A percentile compares a stretch with the other conserved stretches of the same genome.
Evolutionary conservation across 1,140 invertebrate species (phyloP).

Genomic region (Conus betulinus): DNA sequence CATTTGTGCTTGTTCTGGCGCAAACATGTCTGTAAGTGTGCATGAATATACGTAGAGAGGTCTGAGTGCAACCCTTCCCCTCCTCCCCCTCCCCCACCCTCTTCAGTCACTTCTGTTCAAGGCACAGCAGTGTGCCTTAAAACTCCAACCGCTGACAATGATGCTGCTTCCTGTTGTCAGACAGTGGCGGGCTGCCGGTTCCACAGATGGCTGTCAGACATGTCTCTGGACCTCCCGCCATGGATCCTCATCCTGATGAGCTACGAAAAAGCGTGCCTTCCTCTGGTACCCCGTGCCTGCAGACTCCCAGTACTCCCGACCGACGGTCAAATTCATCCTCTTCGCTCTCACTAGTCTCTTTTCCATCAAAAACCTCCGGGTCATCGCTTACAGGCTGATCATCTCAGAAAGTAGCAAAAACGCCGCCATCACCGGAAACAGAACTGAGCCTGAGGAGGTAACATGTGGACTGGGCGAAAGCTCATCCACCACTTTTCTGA

Average conservation of each 20-base stretch:
- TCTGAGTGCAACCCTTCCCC: too few species aligned
- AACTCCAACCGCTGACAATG: background rate
- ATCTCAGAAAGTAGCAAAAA: background rate
- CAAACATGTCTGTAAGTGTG: too few species aligned
- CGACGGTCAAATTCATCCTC: background rate
- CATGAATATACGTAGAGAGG: too few species aligned
- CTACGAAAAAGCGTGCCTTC: conserved; percentile 11
- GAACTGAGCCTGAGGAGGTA: background rate
- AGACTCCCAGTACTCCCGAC: conserved; percentile 9
- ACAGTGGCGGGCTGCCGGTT: background rate
- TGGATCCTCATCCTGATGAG: background rate
- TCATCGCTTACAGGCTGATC: background rate
- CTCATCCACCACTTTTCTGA: background rate
- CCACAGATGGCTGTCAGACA: background rate
- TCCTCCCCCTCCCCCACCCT: background rate
- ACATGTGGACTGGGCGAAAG: background rate
- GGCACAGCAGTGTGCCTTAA: background rate
- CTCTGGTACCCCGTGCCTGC: conserved; percentile 23
- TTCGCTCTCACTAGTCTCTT: background rate
- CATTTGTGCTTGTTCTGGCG: too few species aligned
- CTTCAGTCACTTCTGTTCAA: background rate
- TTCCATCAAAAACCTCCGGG: background rate
- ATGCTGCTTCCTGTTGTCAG: background rate
- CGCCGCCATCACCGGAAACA: background rate
- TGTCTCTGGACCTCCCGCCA: conserved; percentile 8